phyloP scores from a whole-genome alignment of 2,113 vertebrate genomes.

The Melospiza melodia region DNA sequence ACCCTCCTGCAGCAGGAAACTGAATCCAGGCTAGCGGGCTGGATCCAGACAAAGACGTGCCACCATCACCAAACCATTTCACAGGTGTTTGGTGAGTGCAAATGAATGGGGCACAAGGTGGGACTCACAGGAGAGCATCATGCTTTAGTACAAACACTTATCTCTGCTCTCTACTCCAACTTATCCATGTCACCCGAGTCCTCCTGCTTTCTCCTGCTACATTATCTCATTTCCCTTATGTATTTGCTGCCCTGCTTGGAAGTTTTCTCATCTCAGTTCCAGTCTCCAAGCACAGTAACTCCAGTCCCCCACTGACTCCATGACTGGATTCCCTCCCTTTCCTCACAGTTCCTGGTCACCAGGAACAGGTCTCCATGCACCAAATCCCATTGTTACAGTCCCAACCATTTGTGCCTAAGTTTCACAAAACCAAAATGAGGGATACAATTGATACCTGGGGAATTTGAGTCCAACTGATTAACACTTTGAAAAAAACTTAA shows the following conservation, averaged over 20 bases:
- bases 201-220: neutral
- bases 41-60: neutral
- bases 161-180: neutral
- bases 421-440: neutral
- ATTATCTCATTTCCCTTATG: neutral
- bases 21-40: neutral
- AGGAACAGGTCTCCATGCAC: neutral
- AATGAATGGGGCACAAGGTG: neutral
- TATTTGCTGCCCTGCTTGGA: neutral
- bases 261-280: neutral
- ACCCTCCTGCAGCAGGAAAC: neutral
- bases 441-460: neutral
- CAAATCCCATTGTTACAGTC: neutral
- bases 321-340: neutral
- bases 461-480: neutral
- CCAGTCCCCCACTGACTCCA: fast-evolving
- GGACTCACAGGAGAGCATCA: neutral
- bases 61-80: neutral
- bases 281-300: neutral
- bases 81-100: neutral
- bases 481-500: neutral
- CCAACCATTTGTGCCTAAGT: neutral
- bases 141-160: neutral
- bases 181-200: neutral
- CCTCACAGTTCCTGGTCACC: neutral